Evolutionary conservation across 2,888 invertebrate genomes (phyloP), one percentile per base, ranked within the genome.

Genomic region (Hydrotaea cyrtoneurina): DNA sequence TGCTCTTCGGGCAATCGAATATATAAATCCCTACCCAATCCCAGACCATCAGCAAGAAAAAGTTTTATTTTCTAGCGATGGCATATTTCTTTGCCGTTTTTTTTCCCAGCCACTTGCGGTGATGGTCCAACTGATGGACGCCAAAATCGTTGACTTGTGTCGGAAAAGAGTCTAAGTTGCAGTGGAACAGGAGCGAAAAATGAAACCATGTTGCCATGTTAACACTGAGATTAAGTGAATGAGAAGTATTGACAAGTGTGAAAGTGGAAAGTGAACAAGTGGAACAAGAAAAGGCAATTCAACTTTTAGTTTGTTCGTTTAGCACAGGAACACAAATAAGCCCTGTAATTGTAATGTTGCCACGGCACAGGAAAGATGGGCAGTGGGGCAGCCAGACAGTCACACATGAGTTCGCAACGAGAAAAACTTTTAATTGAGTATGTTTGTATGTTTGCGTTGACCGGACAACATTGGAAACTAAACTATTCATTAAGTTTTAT

Each of bases 341-440:
- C 15, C 46, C 23, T 46, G 21, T 69, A 43, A 69, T 69, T 21
- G 66, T 43, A 43, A 66, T 66, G 43, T 21, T 69, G 23, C 46
- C 23, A 43, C 46, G 62, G n/a, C 26, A 31, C 5, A n/a, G 5
- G 62, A n/a, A 31, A 36, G 21, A 17, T 31, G 62, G 2, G 59
- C 10, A 7, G 62, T 15, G 36, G n/a, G 17, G 11, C 17, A 31
- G n/a, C 1, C 31, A 36, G 59, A 26, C 59, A 59, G 43, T 13
- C 10, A 43, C n/a, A 19, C 74, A 39, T 39, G 39, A 46, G 26
- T 13, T 23, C 23, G 15, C 4, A n/a, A n/a, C 50, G 0, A 50
- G 43, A 69, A 78, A 69, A 78, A 78, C 69, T 78, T 78, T 78
- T 78, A 78, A 78, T 78, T 71, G 57, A 71, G 69, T 69, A 57